Conservation (phyloP, 1,140 invertebrate genomes). For the Brachionus koreanus region DNA sequence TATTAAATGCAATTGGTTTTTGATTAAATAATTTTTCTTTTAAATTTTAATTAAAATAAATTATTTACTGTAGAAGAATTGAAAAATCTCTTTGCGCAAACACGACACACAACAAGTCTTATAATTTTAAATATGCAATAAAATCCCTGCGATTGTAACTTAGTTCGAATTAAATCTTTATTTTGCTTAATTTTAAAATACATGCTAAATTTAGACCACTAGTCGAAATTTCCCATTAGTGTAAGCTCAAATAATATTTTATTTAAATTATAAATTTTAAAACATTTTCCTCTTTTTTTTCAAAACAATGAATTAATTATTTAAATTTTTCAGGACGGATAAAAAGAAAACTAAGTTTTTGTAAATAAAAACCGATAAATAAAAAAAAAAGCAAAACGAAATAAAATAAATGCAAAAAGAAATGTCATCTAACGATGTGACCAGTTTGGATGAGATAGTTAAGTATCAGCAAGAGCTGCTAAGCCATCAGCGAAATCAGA, state of each 20-base stretch:
- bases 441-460: conserved; percentile 18
- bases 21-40: no score
- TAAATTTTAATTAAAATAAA: no score
- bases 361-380: background rate
- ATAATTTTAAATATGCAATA: background rate
- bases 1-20: no score
- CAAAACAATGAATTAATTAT: conserved; percentile 2
- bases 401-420: background rate
- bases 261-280: background rate
- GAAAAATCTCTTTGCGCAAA: background rate
- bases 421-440: background rate
- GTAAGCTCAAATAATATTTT: conserved; percentile 2
- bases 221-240: background rate
- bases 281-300: background rate
- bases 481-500: conserved; percentile 11
- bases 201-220: background rate
- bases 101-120: background rate
- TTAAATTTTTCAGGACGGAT: background rate
- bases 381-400: no score
- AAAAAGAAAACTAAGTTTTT: background rate
- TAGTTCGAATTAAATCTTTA: background rate
- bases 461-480: conserved; percentile 32
- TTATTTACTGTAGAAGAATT: background rate
- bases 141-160: background rate
- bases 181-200: background rate